Conservation (phyloP, 2,888 invertebrate genomes). For the Chymomyza fuscimana region DNA sequence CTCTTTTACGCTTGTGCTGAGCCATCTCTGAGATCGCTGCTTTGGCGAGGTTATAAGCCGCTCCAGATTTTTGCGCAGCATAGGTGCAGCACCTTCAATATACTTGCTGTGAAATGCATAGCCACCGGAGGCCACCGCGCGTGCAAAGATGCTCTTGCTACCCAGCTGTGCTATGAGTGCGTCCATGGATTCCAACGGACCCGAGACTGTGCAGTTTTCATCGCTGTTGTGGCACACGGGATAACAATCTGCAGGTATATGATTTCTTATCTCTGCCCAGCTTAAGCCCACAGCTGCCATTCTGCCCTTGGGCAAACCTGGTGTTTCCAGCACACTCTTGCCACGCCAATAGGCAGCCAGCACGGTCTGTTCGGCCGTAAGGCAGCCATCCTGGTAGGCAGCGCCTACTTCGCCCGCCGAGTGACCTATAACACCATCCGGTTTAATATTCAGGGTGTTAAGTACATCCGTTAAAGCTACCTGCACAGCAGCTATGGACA, state of each 20-base stretch:
- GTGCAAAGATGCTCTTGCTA: slow-evolving; percentile 89
- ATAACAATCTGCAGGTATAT: slow-evolving; percentile 89
- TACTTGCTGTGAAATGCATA: slow-evolving; percentile 96
- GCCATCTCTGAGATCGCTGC: slow-evolving; percentile 90
- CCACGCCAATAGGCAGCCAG: slow-evolving; percentile 97
- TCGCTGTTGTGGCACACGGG: slow-evolving; percentile 97
- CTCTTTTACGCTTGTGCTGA: slow-evolving; percentile 95
- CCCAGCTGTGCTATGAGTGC: slow-evolving; percentile 85
- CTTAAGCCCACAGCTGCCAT: slow-evolving; percentile 96
- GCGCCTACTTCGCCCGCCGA: slow-evolving; percentile 88
- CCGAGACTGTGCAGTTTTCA: slow-evolving; percentile 97
- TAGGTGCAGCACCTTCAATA: slow-evolving; percentile 91
- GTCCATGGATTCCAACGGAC: slow-evolving; percentile 86
- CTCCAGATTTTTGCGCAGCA: slow-evolving; percentile 87
- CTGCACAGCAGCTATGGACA: slow-evolving; percentile 96
- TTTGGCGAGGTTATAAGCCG: slow-evolving; percentile 89
- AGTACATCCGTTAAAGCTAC: slow-evolving; percentile 95
- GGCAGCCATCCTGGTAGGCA: slow-evolving; percentile 97
- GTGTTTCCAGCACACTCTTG: slow-evolving; percentile 88
- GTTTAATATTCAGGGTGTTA: slow-evolving; percentile 86
- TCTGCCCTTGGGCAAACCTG: slow-evolving; percentile 84
- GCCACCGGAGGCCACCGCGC: slow-evolving; percentile 90
- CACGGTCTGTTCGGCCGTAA: slow-evolving; percentile 96
- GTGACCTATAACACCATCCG: slow-evolving; percentile 98
- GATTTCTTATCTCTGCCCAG: slow-evolving; percentile 88